A percentile compares a stretch with the other conserved stretches of the same genome.
Conservation (phyloP, 2,888 invertebrate species). For the Pristionchus maxplancki region DNA sequence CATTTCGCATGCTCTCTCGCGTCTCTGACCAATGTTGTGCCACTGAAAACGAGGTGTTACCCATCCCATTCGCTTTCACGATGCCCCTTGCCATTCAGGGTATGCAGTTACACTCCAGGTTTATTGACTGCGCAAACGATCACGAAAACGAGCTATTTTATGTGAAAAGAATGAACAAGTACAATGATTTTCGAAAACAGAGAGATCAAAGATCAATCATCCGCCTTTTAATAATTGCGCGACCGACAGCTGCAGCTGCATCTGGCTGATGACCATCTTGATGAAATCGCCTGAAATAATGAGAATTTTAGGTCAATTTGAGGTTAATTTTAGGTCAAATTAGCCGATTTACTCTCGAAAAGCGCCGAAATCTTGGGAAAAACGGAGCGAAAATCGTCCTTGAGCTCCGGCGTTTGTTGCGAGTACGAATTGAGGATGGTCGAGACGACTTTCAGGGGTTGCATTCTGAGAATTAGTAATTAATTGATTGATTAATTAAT, state of each 20-base stretch:
- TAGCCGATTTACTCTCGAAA: constrained; percentile 33
- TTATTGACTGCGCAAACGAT: neutral
- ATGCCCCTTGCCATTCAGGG: neutral
- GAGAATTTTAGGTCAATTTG: neutral
- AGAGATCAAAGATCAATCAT: neutral
- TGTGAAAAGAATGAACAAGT: neutral
- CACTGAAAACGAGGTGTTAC: neutral
- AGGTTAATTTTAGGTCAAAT: neutral
- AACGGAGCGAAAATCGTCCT: neutral
- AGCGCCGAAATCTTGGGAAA: constrained; percentile 3
- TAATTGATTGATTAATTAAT: neutral
- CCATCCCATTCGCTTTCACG: neutral
- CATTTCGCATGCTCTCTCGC: neutral
- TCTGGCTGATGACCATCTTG: constrained; percentile 8
- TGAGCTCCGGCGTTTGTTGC: neutral
- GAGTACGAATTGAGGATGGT: constrained; percentile 25
- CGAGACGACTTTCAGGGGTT: constrained; percentile 2
- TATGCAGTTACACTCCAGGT: neutral
- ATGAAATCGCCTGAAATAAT: constrained; percentile 23
- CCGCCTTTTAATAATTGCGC: constrained; percentile 7
- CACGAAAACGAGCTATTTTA: neutral
- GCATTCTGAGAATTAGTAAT: neutral
- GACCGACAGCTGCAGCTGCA: constrained; percentile 4
- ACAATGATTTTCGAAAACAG: neutral
- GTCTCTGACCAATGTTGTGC: neutral